phyloP scores from a whole-genome alignment of 2,888 invertebrate species.

The Xylophagus ater region DNA sequence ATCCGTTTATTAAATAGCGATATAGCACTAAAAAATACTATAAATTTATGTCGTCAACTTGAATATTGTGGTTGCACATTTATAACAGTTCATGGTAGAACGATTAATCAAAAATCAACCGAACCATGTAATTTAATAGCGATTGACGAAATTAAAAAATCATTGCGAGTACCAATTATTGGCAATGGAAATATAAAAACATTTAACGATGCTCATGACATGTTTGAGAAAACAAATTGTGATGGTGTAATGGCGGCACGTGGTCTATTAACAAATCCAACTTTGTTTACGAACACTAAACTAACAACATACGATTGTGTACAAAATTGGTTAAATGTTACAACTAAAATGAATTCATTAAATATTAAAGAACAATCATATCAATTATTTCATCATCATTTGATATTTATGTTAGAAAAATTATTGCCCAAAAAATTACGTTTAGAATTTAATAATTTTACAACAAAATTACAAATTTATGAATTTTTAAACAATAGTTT shows the following conservation, averaged over 20 bases:
- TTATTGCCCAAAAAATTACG: conserved; percentile 60
- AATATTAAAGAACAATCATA: too few species aligned
- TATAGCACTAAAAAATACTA: conserved; percentile 47
- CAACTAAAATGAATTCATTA: too few species aligned
- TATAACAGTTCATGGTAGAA: conserved; percentile 85
- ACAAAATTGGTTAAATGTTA: conserved; percentile 68
- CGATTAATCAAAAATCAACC: conserved; percentile 66
- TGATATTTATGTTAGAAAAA: conserved; percentile 90
- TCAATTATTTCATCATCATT: conserved; percentile 87
- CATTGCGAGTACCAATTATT: conserved; percentile 69
- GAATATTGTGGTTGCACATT: conserved; percentile 83
- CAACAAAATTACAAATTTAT: conserved; percentile 55
- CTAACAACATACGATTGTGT: conserved; percentile 66
- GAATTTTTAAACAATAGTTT: conserved; percentile 55
- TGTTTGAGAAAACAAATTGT: conserved; percentile 58
- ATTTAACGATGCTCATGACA: conserved; percentile 54
- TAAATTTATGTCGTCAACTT: conserved; percentile 66
- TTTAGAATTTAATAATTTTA: conserved; percentile 65
- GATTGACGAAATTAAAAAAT: conserved; percentile 58
- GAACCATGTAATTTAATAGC: conserved; percentile 59
- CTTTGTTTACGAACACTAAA: conserved; percentile 63
- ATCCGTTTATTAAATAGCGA: conserved; percentile 53
- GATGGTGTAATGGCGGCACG: conserved; percentile 88
- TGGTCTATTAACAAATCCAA: conserved; percentile 83
- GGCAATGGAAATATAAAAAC: conserved; percentile 85